These are phyloP conservation scores for Thalassarche chlororhynchos DNA, from an alignment of 2,113 vertebrate genomes.

Conservation along the genomic window DNA sequence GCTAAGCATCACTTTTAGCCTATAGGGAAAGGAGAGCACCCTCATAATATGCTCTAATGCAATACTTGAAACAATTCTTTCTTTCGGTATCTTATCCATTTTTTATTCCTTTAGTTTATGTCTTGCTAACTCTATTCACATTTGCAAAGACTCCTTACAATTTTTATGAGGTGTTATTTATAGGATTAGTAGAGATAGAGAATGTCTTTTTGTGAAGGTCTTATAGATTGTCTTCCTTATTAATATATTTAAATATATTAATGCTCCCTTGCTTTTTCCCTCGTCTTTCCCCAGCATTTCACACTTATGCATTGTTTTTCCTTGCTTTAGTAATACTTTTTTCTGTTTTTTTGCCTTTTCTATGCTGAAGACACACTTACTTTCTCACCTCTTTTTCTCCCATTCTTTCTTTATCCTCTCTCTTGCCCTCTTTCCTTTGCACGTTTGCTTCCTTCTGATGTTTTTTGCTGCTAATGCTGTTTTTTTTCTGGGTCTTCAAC, in stretches of 20 bases:
- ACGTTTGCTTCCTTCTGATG: background rate
- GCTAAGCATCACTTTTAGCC: background rate
- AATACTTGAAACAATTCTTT: background rate
- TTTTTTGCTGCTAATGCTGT: background rate
- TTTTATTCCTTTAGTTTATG: background rate
- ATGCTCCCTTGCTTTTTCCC: background rate
- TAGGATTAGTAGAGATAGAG: background rate
- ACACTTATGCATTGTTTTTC: background rate
- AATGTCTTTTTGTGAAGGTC: background rate
- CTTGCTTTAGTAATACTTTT: background rate
- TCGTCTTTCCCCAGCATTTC: background rate
- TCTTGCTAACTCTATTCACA: background rate
- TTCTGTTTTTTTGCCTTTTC: background rate
- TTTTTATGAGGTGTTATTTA: background rate
- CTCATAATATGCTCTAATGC: background rate
- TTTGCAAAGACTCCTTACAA: background rate
- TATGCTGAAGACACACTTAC: background rate
- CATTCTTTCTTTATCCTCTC: background rate
- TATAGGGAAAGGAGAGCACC: background rate
- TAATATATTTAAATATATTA: background rate
- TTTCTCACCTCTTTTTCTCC: background rate
- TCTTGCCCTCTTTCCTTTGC: background rate
- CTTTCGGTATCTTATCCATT: background rate
- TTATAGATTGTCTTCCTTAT: background rate
- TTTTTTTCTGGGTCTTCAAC: background rate